Base-by-base conservation (phyloP, 1,140 invertebrate genomes). In the honey bee (Apis mellifera) region DNA sequence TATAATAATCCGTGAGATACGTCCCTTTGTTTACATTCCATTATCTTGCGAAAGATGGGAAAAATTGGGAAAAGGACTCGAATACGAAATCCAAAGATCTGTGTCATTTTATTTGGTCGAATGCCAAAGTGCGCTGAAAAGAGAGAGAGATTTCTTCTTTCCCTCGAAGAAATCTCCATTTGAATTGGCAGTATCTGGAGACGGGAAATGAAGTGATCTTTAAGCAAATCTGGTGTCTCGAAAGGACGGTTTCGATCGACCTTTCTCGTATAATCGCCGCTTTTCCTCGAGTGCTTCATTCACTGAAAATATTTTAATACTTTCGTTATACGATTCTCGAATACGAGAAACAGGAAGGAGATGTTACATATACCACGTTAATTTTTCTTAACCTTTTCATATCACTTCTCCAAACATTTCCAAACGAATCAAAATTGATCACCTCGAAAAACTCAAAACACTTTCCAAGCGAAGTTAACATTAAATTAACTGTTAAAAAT, bases 21-120 rank as follows among this genome's bases (percentile, higher is more conserved):
- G 26, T 12, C n/a, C 12, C 59, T 59, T 66, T 48, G n/a, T 81
- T 68, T 75, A 52, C n/a, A 50, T 81, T 81, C 74, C 71, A 81
- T 81, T 81, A 75, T 23, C 8, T 8, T 15, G 19, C 23, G 62
- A 50, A 50, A 17, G 13, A 42, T 12, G 9, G n/a, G 60, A 55
- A 60, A 52, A 19, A 15, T 17, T 13, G 15, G 1, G 17, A 32
- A 23, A 7, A 13, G 23, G 32, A 0, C 9, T 11, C 9, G 78
- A 80, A 74, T 74, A 80, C 52, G 48, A 80, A 65, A 74, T 57
- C n/a, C 21, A 0, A 0, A 21, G 32, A 68, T 66, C 71, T 62
- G 66, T 75, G 68, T 64, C 32, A 17, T 66, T 74, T 75, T 66
- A 81, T 66, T 65, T 74, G 60, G 59, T 66, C 12, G 32, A 26